Base-by-base conservation (phyloP, 2,113 vertebrate species). In the Cariama cristata region DNA sequence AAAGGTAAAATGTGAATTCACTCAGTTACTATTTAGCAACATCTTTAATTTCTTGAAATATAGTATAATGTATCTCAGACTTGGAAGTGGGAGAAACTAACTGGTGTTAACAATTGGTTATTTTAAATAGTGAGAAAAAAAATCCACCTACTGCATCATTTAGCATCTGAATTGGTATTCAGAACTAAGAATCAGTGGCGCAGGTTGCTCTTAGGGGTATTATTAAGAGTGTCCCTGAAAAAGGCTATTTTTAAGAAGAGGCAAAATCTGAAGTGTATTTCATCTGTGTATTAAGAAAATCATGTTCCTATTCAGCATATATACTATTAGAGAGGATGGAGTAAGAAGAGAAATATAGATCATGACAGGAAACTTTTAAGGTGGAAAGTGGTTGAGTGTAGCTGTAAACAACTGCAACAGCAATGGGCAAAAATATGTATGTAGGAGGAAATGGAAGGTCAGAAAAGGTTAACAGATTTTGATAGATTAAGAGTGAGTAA, bases 81-180 rank as follows among this genome's bases (percentile, higher is more conserved):
- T 86, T 88, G 17, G 14, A 94, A 89, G 76, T 88, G 76, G 76
- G 72, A 94, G 83, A 94, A 88, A 80, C 13, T 84, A 66, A 66
- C 67, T 87, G 86, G 12, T 71, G n/a, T 56, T 91, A 93, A 86
- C 26, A 84, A 93, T 59, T 88, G 42, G 73, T 86, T 96, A 94
- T 86, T 96, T 94, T 81, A 95, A 95, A 95, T 55, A 35, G 22
- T 81, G 56, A 82, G 74, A 30, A 28, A 86, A 74, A 75, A 94
- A 93, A 38, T 60, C 83, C 73, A 87, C 91, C 82, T 95, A 66
- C 71, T 73, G 35, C 59, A 69, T 79, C 35, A 81, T 82, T 95
- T 96, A 92, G 23, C 82, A 92, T 86, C 88, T 92, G 80, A 86
- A 89, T 91, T 84, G 42, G 30, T 89, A 89, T 79, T 91, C 83